A percentile compares a stretch with the other conserved stretches of the same genome.
These are phyloP conservation scores for Rhopalosiphum maidis DNA, from an alignment of 1,140 invertebrate genomes.

Conservation along the genomic window DNA sequence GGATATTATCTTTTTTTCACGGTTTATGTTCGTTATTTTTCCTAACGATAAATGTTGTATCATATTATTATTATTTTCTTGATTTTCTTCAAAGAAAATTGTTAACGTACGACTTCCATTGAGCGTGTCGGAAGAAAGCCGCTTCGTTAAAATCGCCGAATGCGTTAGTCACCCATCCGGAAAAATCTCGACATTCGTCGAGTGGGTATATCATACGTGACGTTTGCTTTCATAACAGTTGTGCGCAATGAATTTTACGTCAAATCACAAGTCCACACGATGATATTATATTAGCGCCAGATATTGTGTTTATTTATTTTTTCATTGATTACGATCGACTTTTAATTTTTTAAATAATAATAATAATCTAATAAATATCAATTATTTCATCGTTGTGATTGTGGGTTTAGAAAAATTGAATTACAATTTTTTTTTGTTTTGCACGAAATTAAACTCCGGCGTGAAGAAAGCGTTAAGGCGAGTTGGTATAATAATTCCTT, in stretches of 20 bases:
- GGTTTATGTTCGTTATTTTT: neutral
- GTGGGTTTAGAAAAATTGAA: neutral
- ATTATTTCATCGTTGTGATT: neutral
- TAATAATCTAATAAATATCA: neutral
- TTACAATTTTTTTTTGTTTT: neutral
- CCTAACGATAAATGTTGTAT: neutral
- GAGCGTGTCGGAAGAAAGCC: slow-evolving; percentile 51
- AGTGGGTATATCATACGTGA: slow-evolving; percentile 24
- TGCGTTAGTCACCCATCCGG: slow-evolving; percentile 33
- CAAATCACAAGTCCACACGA: neutral
- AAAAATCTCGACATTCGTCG: slow-evolving; percentile 34
- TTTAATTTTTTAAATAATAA: neutral
- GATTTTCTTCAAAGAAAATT: slow-evolving; percentile 25
- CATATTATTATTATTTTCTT: slow-evolving; percentile 1
- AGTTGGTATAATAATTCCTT: neutral
- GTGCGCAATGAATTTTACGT: neutral
- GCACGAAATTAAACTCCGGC: neutral
- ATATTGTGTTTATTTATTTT: neutral
- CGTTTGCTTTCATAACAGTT: slow-evolving; percentile 34
- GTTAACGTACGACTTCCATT: neutral
- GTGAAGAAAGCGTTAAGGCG: slow-evolving; percentile 9
- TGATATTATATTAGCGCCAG: neutral
- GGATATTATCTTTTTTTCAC: slow-evolving; percentile 17
- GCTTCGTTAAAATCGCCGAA: slow-evolving; percentile 35
- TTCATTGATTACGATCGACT: neutral